These are phyloP conservation scores for Charaxes varanes DNA, from an alignment of 1,140 invertebrate species.

Conservation along the genomic window DNA sequence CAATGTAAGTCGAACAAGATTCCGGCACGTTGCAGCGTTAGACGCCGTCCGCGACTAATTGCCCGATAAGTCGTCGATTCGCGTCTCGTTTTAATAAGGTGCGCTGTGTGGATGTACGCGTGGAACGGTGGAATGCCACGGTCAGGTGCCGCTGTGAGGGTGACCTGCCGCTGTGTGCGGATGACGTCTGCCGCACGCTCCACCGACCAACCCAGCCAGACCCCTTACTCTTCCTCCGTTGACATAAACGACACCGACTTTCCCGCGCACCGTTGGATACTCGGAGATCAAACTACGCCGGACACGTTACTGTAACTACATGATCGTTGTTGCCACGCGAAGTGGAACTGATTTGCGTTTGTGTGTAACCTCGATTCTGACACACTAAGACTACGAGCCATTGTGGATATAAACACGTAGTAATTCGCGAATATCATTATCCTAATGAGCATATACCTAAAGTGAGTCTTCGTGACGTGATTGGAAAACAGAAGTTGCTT, in stretches of 20 bases:
- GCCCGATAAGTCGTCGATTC: conserved; percentile 73
- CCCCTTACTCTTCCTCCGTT: conserved; percentile 30
- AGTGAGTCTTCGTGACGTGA: conserved; percentile 29
- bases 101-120: conserved; percentile 60
- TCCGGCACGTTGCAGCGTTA: conserved; percentile 43
- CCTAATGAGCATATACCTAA: conserved; percentile 56
- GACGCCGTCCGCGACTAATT: conserved; percentile 66
- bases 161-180: conserved; percentile 43
- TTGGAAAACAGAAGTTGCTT: conserved; percentile 21
- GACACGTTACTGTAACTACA: conserved; percentile 45
- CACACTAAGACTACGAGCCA: conserved; percentile 49
- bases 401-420: conserved; percentile 64
- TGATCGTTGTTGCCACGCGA: conserved; percentile 66
- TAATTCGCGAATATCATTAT: conserved; percentile 70
- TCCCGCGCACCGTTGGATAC: conserved; percentile 38
- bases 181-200: conserved; percentile 65
- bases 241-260: too few relatives aligned
- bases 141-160: conserved; percentile 45
- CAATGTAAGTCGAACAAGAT: conserved; percentile 55
- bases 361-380: conserved; percentile 69
- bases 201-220: conserved; percentile 32
- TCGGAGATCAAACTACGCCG: conserved; percentile 28
- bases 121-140: conserved; percentile 67
- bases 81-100: conserved; percentile 73
- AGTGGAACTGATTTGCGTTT: conserved; percentile 41